Evolutionary conservation across 2,888 invertebrate genomes (phyloP).

Genomic region (Lumbricus terrestris): DNA sequence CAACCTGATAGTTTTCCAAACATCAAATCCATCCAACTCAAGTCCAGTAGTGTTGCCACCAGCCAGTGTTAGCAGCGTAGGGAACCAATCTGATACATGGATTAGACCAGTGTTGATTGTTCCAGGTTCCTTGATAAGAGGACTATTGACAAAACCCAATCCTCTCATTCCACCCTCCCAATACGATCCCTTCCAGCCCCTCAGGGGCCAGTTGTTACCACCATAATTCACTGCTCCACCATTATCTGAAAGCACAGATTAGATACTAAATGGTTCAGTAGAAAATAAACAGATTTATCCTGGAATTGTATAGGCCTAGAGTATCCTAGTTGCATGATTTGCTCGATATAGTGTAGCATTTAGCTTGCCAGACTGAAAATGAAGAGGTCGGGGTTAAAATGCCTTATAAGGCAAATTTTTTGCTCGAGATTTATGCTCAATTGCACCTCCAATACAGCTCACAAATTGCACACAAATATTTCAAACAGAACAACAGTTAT

Average conservation of each 20-base stretch:
- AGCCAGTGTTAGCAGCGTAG: constrained; percentile 51
- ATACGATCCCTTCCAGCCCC: constrained; percentile 54
- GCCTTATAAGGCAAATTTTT: too few relatives aligned
- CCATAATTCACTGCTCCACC: constrained; percentile 53
- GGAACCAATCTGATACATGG: constrained; percentile 57
- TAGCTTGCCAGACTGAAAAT: too few relatives aligned
- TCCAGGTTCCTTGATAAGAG: constrained; percentile 29
- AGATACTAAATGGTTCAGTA: neutral
- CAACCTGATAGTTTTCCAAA: constrained; percentile 53
- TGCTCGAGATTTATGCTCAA: too few relatives aligned
- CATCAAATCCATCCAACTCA: constrained; percentile 51
- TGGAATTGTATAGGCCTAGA: too few relatives aligned
- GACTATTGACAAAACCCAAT: constrained; percentile 49
- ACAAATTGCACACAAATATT: too few relatives aligned
- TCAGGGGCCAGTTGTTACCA: constrained; percentile 55
- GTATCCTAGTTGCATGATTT: too few relatives aligned
- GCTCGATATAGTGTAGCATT: too few relatives aligned
- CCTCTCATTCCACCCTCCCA: constrained; percentile 57
- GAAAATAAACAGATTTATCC: neutral
- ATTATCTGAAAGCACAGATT: constrained; percentile 58
- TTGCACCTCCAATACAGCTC: too few relatives aligned
- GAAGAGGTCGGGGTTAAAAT: too few relatives aligned
- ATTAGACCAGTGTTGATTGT: constrained; percentile 42
- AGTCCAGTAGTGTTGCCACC: constrained; percentile 48
- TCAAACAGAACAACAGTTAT: too few relatives aligned